phyloP scores from a whole-genome alignment of 2,797 vertebrate genomes.

The Pygocentrus nattereri region DNA sequence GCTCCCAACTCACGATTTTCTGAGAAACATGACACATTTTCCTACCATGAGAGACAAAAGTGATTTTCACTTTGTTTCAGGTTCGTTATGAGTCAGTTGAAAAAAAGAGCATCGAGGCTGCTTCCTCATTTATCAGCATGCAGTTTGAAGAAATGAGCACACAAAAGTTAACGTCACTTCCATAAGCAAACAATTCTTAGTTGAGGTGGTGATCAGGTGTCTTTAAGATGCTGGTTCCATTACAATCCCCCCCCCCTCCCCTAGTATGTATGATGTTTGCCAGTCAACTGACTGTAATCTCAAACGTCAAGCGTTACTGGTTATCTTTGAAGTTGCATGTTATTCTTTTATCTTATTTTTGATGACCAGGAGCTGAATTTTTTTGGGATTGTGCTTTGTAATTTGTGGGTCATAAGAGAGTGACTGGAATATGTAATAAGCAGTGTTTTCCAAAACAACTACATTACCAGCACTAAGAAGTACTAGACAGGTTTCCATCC shows the following conservation, averaged over 20 bases:
- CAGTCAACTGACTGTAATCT: slow-evolving; percentile 37
- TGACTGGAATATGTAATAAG: too few relatives aligned
- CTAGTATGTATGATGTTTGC: background rate
- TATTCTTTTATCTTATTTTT: too few relatives aligned
- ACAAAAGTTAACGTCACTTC: slow-evolving; percentile 35
- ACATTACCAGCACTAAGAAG: too few relatives aligned
- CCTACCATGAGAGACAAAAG: slow-evolving; percentile 53
- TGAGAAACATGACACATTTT: slow-evolving; percentile 65
- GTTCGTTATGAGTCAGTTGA: slow-evolving; percentile 56
- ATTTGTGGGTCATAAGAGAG: background rate
- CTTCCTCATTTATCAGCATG: slow-evolving; percentile 38
- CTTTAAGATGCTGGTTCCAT: background rate
- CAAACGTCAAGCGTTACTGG: background rate
- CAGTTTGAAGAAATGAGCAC: slow-evolving; percentile 52
- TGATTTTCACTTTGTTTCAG: slow-evolving; percentile 59
- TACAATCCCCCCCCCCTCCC: too few relatives aligned
- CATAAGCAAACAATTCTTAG: slow-evolving; percentile 15
- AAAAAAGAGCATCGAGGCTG: slow-evolving; percentile 45
- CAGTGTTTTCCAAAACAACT: too few relatives aligned
- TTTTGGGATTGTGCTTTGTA: background rate
- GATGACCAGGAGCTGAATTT: too few relatives aligned
- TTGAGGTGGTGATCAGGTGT: slow-evolving; percentile 7
- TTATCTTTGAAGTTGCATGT: too few relatives aligned
- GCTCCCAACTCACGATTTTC: slow-evolving; percentile 59
- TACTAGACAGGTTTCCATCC: too few relatives aligned